These are phyloP conservation scores for Brachypteracias leptosomus DNA, from an alignment of 2,113 vertebrate genomes.

Conservation along the genomic window DNA sequence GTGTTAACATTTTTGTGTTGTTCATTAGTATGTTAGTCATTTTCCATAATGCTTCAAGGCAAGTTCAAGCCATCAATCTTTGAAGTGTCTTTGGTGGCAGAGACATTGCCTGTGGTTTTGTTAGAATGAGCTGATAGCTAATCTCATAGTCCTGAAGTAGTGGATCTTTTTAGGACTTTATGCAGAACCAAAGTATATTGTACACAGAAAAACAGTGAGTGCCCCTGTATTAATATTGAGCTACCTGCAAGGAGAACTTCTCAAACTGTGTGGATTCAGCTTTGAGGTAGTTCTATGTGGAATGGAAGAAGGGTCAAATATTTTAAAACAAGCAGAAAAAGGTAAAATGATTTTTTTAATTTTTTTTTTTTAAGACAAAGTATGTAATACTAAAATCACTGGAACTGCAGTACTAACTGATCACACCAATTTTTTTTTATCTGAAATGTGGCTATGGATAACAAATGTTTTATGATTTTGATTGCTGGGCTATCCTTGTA, in stretches of 20 bases:
- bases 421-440: background rate
- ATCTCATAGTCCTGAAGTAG: background rate
- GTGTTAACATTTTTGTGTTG: background rate
- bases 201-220: background rate
- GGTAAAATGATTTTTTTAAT: background rate
- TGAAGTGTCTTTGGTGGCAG: background rate
- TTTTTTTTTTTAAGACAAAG: background rate
- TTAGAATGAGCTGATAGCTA: background rate
- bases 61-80: background rate
- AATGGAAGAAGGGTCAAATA: background rate
- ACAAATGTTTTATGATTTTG: background rate
- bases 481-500: background rate
- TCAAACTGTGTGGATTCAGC: background rate
- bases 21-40: background rate
- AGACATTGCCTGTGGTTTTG: background rate
- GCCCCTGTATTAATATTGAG: background rate
- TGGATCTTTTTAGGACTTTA: background rate
- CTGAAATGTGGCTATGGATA: background rate
- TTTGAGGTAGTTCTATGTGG: background rate
- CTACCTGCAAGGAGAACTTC: background rate
- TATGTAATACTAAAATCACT: background rate
- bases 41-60: background rate
- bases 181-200: background rate
- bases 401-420: background rate
- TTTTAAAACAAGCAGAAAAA: background rate